These are phyloP conservation scores for Cebidichthys violaceus DNA, from an alignment of 2,113 vertebrate species.

Conservation along the genomic window DNA sequence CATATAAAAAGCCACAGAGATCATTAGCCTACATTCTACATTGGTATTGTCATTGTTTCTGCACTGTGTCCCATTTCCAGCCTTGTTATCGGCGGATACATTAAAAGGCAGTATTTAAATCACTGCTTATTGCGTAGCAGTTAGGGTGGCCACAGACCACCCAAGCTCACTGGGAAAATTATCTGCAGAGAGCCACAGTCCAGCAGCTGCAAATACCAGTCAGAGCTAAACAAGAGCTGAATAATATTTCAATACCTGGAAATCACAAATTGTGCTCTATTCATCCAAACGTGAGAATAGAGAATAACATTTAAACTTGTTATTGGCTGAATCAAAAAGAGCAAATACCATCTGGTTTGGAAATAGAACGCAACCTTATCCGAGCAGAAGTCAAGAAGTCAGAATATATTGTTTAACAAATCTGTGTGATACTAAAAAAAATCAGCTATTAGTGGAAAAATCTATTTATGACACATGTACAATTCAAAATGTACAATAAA, in stretches of 20 bases:
- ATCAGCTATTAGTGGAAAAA: background rate
- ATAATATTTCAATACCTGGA: conserved; percentile 19
- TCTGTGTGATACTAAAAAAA: background rate
- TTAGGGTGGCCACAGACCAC: conserved; percentile 40
- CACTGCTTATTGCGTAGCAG: conserved; percentile 34
- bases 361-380: conserved; percentile 2
- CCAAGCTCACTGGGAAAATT: conserved; percentile 37
- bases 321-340: background rate
- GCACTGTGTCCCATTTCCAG: conserved; percentile 74
- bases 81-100: conserved; percentile 62
- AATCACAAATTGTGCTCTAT: conserved; percentile 28
- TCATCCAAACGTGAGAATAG: conserved; percentile 32
- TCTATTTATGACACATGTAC: background rate
- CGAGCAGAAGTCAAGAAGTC: background rate
- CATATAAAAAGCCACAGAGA: conserved; percentile 72
- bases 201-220: conserved; percentile 32
- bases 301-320: background rate
- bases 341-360: background rate
- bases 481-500: background rate
- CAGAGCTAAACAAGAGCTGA: conserved; percentile 30
- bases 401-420: background rate
- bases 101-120: conserved; percentile 61
- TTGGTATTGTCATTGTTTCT: conserved; percentile 75
- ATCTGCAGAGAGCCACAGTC: conserved; percentile 48
- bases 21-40: conserved; percentile 83